Evolutionary conservation across 1,140 invertebrate species (phyloP).

Genomic region (Gonatopus flavifemur): DNA sequence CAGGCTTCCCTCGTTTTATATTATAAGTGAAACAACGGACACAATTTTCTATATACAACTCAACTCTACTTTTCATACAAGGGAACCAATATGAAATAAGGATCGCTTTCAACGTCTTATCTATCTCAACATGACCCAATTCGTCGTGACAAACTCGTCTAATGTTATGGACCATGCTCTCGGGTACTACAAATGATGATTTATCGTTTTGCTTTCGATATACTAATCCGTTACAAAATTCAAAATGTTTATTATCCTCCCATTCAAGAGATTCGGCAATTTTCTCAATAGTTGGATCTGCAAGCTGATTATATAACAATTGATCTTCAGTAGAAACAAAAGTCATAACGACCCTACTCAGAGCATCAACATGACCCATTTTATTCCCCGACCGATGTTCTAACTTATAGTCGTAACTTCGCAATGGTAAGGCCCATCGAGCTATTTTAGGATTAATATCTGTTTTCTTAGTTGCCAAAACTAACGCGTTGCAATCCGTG

Average conservation of each 20-base stretch:
- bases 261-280: background rate
- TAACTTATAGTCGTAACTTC: background rate
- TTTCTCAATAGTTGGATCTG: background rate
- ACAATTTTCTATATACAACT: too few relatives aligned
- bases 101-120: slow-evolving; percentile 24
- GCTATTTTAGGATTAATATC: background rate
- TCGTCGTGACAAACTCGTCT: background rate
- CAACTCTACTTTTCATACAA: background rate
- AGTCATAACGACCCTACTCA: background rate
- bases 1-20: too few relatives aligned
- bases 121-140: background rate
- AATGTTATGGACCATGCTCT: background rate
- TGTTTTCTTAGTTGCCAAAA: background rate
- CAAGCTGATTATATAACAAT: background rate
- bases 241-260: background rate
- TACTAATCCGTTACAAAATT: slow-evolving; percentile 5
- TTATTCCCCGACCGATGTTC: background rate
- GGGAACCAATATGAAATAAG: background rate
- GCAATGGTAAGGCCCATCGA: background rate
- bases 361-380: background rate
- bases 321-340: slow-evolving; percentile 1
- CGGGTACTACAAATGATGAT: background rate
- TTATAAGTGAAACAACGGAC: too few relatives aligned
- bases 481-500: background rate
- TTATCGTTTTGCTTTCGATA: slow-evolving; percentile 4